phyloP scores from a whole-genome alignment of 2,113 vertebrate species.

The Thinocorus orbignyianus region DNA sequence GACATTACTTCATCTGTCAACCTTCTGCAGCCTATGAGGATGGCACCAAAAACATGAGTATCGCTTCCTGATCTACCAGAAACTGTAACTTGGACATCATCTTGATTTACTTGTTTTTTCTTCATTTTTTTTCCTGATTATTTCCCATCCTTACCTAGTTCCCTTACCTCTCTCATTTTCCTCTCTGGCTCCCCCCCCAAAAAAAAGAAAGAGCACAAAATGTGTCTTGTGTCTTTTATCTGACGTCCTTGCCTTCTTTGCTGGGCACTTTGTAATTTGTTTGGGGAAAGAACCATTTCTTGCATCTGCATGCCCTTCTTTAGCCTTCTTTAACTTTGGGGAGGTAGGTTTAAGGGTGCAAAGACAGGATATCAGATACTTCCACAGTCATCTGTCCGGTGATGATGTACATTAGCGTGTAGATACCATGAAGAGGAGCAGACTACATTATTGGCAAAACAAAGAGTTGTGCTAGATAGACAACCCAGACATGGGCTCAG shows the following conservation, averaged over 20 bases:
- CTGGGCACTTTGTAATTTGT: background rate
- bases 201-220: background rate
- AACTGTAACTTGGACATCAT: background rate
- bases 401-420: background rate
- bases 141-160: background rate
- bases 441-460: background rate
- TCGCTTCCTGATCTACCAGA: background rate
- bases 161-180: background rate
- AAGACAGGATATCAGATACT: background rate
- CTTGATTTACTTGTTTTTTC: background rate
- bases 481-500: accelerated
- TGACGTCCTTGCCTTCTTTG: background rate
- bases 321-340: background rate
- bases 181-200: background rate
- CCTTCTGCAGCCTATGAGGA: background rate
- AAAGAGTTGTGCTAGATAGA: background rate
- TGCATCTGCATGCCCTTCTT: background rate
- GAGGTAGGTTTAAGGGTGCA: background rate
- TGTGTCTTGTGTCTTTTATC: background rate
- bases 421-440: background rate
- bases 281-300: background rate
- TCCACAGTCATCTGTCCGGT: background rate
- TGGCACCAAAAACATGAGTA: background rate
- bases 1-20: background rate
- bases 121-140: background rate